Conservation (phyloP, 2,797 vertebrate genomes). For the Valencia hispanica region DNA sequence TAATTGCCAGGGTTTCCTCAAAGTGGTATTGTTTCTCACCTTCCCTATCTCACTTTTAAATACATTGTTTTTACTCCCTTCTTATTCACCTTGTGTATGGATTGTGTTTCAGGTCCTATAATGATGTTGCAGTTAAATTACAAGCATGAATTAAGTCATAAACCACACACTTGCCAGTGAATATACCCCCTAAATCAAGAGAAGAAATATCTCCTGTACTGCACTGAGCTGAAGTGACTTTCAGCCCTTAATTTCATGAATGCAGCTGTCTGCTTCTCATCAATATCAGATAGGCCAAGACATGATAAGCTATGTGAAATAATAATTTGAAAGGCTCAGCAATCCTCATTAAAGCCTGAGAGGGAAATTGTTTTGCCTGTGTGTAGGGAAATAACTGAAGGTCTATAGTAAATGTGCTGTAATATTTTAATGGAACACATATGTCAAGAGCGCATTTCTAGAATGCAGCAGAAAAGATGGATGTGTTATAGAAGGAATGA, state of each 20-base stretch:
- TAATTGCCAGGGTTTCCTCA: background rate
- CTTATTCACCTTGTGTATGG: slow-evolving; percentile 48
- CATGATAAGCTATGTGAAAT: slow-evolving; percentile 57
- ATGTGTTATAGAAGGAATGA: slow-evolving; percentile 31
- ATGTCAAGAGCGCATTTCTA: slow-evolving; percentile 51
- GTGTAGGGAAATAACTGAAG: slow-evolving; percentile 63
- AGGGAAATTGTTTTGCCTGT: slow-evolving; percentile 71
- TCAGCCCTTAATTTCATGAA: slow-evolving; percentile 66
- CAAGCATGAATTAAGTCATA: slow-evolving; percentile 53
- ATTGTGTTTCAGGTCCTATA: slow-evolving; percentile 48
- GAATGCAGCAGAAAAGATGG: slow-evolving; percentile 38
- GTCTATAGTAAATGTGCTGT: slow-evolving; percentile 61
- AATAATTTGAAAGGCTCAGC: slow-evolving; percentile 68
- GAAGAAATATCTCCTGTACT: slow-evolving; percentile 53
- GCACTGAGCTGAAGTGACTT: slow-evolving; percentile 59
- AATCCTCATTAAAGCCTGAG: slow-evolving; percentile 69
- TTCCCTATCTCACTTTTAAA: background rate
- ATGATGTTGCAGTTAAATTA: slow-evolving; percentile 59
- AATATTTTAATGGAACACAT: slow-evolving; percentile 66
- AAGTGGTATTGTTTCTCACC: background rate
- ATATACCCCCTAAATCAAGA: slow-evolving; percentile 62
- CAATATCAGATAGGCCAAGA: slow-evolving; percentile 66
- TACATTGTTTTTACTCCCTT: slow-evolving; percentile 22
- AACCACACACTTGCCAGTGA: slow-evolving; percentile 57
- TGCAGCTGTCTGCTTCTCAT: slow-evolving; percentile 61